Conservation (phyloP, 2,888 invertebrate species). For the Rhaphigaster nebulosa region DNA sequence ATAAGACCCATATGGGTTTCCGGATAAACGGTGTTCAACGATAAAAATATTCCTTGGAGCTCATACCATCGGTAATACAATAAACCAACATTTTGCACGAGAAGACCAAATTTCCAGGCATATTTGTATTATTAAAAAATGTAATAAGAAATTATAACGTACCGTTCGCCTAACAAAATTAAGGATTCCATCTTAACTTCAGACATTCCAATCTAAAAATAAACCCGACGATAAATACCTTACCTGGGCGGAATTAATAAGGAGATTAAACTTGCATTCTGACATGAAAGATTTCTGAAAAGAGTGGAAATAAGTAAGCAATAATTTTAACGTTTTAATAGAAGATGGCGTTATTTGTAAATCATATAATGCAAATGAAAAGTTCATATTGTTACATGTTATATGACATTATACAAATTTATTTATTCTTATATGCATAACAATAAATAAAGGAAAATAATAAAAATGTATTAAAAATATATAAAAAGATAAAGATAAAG, state of each 20-base stretch:
- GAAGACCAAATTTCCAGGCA: neutral
- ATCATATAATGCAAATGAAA: too few relatives aligned
- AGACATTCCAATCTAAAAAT: slow-evolving; percentile 14
- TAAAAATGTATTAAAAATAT: too few relatives aligned
- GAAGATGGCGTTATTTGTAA: too few relatives aligned
- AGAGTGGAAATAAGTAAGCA: neutral
- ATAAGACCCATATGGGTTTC: too few relatives aligned
- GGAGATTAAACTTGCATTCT: neutral
- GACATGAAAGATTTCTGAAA: neutral
- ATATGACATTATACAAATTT: too few relatives aligned
- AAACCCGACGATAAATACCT: neutral
- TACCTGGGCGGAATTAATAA: neutral
- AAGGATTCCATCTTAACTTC: neutral
- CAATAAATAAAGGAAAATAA: too few relatives aligned
- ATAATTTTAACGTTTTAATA: neutral
- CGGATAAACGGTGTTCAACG: too few relatives aligned
- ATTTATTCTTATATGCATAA: too few relatives aligned
- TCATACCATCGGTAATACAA: neutral
- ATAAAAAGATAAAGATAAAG: too few relatives aligned
- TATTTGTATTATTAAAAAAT: slow-evolving; percentile 14
- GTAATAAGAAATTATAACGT: neutral
- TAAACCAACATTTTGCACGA: neutral
- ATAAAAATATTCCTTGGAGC: too few relatives aligned
- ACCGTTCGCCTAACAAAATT: neutral
- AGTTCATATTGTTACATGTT: too few relatives aligned